A percentile compares a stretch with the other conserved stretches of the same genome.
phyloP scores from a whole-genome alignment of 2,888 invertebrate species.

The Athalia rosae region DNA sequence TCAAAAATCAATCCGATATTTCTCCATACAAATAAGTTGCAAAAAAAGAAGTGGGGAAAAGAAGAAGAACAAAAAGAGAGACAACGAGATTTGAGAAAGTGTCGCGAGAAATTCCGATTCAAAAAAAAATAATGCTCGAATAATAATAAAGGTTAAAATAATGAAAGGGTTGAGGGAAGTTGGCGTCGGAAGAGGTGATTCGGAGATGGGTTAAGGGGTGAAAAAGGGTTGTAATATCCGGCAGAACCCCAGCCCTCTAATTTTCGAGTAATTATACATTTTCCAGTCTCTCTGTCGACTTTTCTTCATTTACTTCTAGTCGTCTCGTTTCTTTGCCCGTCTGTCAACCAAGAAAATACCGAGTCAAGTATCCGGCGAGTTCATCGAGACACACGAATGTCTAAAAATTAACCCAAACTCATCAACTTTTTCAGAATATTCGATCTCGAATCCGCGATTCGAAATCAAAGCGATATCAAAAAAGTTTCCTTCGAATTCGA shows the following conservation, averaged over 20 bases:
- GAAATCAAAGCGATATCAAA: too few relatives aligned
- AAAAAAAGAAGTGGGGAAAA: too few relatives aligned
- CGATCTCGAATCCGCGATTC: too few relatives aligned
- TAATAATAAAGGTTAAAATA: background rate
- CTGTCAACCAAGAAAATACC: too few relatives aligned
- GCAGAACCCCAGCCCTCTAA: constrained; percentile 35
- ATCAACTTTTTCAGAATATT: too few relatives aligned
- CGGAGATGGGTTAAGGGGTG: constrained; percentile 21
- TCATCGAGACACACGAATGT: too few relatives aligned
- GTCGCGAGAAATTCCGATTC: background rate
- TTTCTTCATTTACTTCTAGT: constrained; percentile 32
- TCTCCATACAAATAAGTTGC: too few relatives aligned
- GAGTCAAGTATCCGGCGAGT: too few relatives aligned
- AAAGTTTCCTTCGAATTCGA: too few relatives aligned
- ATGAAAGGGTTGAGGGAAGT: background rate
- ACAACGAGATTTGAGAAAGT: background rate
- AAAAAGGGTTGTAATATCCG: constrained; percentile 44
- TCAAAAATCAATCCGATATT: too few relatives aligned
- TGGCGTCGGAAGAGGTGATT: background rate
- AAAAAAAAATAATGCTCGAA: background rate
- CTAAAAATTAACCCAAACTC: too few relatives aligned
- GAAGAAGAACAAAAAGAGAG: background rate
- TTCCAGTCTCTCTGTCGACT: constrained; percentile 38
- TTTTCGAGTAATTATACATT: constrained; percentile 45
- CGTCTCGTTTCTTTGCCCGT: background rate